phyloP scores from a whole-genome alignment of 2,888 invertebrate species.

The Drosophila gaucha region DNA sequence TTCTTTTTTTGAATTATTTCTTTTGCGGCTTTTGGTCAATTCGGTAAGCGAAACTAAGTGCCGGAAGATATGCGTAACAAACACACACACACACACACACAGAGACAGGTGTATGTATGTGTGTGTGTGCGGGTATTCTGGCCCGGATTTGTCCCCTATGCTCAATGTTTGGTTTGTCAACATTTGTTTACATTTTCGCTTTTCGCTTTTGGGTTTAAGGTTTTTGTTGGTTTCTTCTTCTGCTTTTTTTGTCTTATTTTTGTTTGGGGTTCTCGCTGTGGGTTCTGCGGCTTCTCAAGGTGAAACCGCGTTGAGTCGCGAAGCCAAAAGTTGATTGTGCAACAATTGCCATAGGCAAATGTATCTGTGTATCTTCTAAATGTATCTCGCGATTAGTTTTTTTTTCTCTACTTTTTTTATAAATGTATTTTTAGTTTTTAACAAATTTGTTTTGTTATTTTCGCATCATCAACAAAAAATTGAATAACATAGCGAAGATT shows the following conservation, averaged over 20 bases:
- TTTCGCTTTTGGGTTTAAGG: slow-evolving; percentile 7
- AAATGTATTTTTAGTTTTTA: slow-evolving; percentile 64
- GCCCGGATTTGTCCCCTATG: slow-evolving; percentile 16
- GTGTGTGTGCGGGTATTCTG: slow-evolving; percentile 14
- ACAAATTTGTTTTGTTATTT: slow-evolving; percentile 62
- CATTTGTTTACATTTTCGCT: slow-evolving; percentile 56
- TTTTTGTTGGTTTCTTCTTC: slow-evolving; percentile 1
- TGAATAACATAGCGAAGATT: slow-evolving; percentile 37
- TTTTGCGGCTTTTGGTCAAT: slow-evolving; percentile 58
- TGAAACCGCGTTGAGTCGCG: slow-evolving; percentile 24
- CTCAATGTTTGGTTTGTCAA: slow-evolving; percentile 51
- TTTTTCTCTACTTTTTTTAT: slow-evolving; percentile 40
- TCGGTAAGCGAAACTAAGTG: slow-evolving; percentile 65
- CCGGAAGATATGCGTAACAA: slow-evolving; percentile 74
- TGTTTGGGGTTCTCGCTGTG: slow-evolving; percentile 1
- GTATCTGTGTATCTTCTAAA: slow-evolving; percentile 24
- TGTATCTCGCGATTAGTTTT: slow-evolving; percentile 24
- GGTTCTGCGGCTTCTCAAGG: slow-evolving; percentile 34
- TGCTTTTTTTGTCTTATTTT: not conserved
- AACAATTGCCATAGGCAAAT: slow-evolving; percentile 45
- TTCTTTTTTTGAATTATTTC: not conserved
- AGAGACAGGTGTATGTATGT: not conserved
- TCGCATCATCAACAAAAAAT: slow-evolving; percentile 55
- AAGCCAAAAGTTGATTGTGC: slow-evolving; percentile 56
- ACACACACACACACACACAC: slow-evolving; percentile 33